phyloP scores from a whole-genome alignment of 2,888 invertebrate genomes.

The Melieria crassipennis region DNA sequence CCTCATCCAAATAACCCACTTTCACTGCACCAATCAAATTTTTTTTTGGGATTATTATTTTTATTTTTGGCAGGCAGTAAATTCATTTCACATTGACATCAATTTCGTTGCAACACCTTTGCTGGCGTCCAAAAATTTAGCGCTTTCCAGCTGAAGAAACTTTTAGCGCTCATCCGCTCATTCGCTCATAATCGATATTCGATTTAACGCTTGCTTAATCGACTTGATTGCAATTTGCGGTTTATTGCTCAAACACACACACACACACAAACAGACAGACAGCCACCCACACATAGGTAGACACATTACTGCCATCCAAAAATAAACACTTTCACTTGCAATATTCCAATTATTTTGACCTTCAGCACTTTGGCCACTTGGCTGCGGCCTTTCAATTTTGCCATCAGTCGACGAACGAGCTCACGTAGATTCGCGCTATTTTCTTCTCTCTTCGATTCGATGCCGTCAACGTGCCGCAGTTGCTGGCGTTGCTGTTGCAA shows the following conservation, averaged over 20 bases:
- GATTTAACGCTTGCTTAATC: conserved; percentile 50
- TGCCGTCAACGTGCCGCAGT: conserved; percentile 4
- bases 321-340: no score
- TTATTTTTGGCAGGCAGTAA: not conserved
- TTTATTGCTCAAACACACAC: not conserved
- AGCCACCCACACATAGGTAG: conserved; percentile 9
- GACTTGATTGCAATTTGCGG: conserved; percentile 45
- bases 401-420: not conserved
- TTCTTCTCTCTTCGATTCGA: not conserved
- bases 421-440: not conserved
- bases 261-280: conserved; percentile 33
- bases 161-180: conserved; percentile 13
- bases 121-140: conserved; percentile 4
- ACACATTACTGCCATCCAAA: not conserved
- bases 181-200: conserved; percentile 46
- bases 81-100: not conserved
- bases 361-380: conserved; percentile 33
- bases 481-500: conserved; percentile 34
- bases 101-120: conserved; percentile 19
- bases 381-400: no score
- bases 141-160: conserved; percentile 2
- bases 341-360: conserved; percentile 42
- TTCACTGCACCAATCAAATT: not conserved
- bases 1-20: not conserved
- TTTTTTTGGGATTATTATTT: not conserved